phyloP scores from a whole-genome alignment of 2,888 invertebrate species.

The Lithophane ornitopus region DNA sequence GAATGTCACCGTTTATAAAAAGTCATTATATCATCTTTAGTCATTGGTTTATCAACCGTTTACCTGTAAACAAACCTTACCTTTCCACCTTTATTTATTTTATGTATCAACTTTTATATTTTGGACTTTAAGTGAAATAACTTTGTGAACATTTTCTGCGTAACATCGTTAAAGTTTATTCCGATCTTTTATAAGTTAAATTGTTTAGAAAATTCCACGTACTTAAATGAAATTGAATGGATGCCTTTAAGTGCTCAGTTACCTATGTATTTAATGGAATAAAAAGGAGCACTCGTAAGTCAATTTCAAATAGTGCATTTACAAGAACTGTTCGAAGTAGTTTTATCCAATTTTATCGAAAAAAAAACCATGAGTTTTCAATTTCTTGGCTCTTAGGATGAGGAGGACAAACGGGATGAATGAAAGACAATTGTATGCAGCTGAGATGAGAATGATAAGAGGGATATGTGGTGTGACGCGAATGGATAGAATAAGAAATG shows the following conservation, averaged over 20 bases:
- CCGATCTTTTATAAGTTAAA: constrained; percentile 39
- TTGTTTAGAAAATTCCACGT: constrained; percentile 38
- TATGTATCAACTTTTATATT: constrained; percentile 20
- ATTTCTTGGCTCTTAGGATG: no score
- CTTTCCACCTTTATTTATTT: constrained; percentile 24
- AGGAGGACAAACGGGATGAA: no score
- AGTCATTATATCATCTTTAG: constrained; percentile 2
- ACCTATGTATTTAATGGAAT: neutral
- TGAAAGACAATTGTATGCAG: no score
- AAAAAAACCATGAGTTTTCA: no score
- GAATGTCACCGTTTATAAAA: constrained; percentile 10
- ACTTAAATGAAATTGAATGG: constrained; percentile 24
- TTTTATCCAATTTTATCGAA: neutral
- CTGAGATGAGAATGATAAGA: no score
- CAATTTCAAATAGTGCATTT: neutral
- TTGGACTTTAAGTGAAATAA: constrained; percentile 37
- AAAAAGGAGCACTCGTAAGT: neutral
- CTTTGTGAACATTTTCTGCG: constrained; percentile 31
- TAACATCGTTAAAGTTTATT: constrained; percentile 26
- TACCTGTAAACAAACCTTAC: constrained; percentile 1
- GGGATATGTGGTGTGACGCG: no score
- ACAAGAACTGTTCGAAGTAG: neutral
- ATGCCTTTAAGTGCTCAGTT: constrained; percentile 4
- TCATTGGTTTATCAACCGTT: constrained; percentile 18
- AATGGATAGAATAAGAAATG: no score